phyloP scores from a whole-genome alignment of 2,888 invertebrate species.

The Parnassius mnemosyne region DNA sequence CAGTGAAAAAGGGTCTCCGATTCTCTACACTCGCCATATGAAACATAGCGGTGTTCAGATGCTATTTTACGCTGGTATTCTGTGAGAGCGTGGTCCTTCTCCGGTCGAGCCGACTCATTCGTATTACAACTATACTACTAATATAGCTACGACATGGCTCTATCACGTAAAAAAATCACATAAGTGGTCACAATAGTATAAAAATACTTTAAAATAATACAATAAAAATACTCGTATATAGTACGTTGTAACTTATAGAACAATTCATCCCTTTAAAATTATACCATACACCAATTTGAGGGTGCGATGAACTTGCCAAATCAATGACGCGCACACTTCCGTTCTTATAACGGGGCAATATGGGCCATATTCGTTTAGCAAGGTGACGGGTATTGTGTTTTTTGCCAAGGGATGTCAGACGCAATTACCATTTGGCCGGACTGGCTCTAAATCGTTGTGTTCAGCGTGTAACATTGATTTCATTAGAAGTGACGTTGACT shows the following conservation, averaged over 20 bases:
- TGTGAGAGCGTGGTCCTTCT: no score
- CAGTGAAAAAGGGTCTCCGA: no score
- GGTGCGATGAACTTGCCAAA: conserved; percentile 34
- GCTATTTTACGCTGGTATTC: no score
- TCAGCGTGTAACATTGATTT: conserved; percentile 35
- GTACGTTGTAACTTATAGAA: background rate
- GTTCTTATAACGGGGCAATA: conserved; percentile 33
- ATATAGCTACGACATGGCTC: no score
- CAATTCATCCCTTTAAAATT: conserved; percentile 18
- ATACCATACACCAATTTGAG: conserved; percentile 32
- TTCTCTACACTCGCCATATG: no score
- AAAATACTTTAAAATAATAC: no score
- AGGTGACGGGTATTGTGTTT: conserved; percentile 26
- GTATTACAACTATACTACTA: no score
- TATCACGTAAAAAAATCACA: no score
- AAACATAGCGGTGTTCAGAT: no score
- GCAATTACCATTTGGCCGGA: conserved; percentile 36
- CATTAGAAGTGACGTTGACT: conserved; percentile 27
- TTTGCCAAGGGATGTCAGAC: conserved; percentile 34
- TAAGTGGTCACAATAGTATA: no score
- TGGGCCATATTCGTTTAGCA: conserved; percentile 31
- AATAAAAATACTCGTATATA: no score
- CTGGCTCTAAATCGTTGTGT: conserved; percentile 36
- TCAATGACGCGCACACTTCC: conserved; percentile 25
- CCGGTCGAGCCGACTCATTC: no score